Evolutionary conservation across 1,140 invertebrate genomes (phyloP).

Genomic region (Psix sp.): DNA sequence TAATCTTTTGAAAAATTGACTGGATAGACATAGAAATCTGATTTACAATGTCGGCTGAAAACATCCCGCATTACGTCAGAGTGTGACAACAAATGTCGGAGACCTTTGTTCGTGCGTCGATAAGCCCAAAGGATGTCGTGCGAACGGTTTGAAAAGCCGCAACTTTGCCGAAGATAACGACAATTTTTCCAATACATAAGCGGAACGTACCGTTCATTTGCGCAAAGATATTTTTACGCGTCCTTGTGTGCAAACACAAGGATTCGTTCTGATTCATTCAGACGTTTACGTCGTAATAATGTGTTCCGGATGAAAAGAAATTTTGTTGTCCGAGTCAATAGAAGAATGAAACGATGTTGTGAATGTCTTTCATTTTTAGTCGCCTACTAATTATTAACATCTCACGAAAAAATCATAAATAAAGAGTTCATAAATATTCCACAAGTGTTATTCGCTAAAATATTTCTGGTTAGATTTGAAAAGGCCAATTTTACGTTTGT

Average conservation of each 20-base stretch:
- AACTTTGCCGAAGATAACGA: conserved; percentile 53
- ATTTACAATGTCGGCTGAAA: conserved; percentile 37
- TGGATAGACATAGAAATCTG: conserved; percentile 49
- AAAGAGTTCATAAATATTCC: no score
- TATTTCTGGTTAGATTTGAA: no score
- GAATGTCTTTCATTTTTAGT: conserved; percentile 10
- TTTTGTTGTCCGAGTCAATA: conserved; percentile 42
- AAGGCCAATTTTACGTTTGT: no score
- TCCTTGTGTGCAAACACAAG: conserved; percentile 54
- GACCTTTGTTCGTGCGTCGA: conserved; percentile 45
- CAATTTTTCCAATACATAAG: conserved; percentile 47
- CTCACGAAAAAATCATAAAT: no score
- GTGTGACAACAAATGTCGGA: conserved; percentile 34
- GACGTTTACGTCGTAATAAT: conserved; percentile 45
- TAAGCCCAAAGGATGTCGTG: conserved; percentile 13
- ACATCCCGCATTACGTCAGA: conserved; percentile 38
- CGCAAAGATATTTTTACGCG: conserved; percentile 47
- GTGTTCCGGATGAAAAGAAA: conserved; percentile 44
- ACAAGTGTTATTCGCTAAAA: no score
- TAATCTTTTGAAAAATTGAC: conserved; percentile 42
- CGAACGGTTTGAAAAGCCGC: conserved; percentile 15
- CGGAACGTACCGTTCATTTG: conserved; percentile 5
- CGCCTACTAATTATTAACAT: conserved; percentile 22
- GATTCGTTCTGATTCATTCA: conserved; percentile 53
- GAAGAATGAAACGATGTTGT: conserved; percentile 9